Conservation (phyloP, 2,113 vertebrate species). For the Acrocephalus arundinaceus region DNA sequence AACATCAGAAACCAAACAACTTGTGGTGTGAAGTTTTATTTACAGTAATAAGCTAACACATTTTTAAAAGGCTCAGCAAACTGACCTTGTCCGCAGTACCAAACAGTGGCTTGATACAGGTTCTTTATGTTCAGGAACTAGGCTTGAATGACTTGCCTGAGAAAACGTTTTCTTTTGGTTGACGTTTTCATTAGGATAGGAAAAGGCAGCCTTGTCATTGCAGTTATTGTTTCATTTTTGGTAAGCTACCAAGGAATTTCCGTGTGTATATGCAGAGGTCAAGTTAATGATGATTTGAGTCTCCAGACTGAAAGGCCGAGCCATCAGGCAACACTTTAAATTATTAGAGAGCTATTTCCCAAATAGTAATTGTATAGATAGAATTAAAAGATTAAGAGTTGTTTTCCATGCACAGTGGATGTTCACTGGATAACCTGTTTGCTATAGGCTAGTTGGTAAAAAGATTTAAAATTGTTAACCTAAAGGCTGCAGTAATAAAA, state of each 20-base stretch:
- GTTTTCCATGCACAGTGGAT: neutral
- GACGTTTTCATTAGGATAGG: neutral
- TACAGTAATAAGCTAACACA: neutral
- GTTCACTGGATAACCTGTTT: neutral
- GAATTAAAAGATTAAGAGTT: neutral
- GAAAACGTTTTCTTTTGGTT: neutral
- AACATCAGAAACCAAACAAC: neutral
- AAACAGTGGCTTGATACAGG: neutral
- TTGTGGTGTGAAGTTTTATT: neutral
- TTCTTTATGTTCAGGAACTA: neutral
- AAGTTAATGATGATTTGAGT: neutral
- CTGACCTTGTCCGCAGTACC: neutral
- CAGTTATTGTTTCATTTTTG: slow-evolving; percentile 18
- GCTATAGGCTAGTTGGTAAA: neutral
- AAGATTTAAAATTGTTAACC: neutral
- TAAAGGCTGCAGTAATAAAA: neutral
- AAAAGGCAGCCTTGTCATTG: neutral
- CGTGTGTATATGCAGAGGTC: neutral
- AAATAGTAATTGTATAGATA: rapidly evolving
- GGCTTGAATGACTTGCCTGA: neutral
- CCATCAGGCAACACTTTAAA: neutral
- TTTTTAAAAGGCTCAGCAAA: neutral
- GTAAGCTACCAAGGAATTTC: neutral
- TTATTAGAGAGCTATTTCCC: neutral
- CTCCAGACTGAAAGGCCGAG: neutral